These are phyloP conservation scores for Tribolium madens DNA, from an alignment of 1,140 invertebrate species.

Conservation along the genomic window DNA sequence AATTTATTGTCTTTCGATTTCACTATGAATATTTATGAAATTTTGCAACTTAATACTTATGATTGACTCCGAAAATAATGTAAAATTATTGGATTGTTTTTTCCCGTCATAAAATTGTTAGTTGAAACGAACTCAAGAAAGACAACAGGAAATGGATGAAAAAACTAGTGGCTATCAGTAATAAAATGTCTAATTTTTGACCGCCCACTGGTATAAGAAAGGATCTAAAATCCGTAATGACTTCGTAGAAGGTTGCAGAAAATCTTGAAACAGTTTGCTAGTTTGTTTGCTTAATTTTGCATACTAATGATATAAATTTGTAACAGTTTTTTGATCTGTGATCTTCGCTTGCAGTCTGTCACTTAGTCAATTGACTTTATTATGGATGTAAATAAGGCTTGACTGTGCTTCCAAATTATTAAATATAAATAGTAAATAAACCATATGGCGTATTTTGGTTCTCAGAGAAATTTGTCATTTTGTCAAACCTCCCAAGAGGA, in stretches of 20 bases:
- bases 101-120: slow-evolving; percentile 15
- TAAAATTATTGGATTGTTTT: slow-evolving; percentile 8
- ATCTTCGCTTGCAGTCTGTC: slow-evolving; percentile 32
- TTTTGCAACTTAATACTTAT: slow-evolving; percentile 1
- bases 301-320: slow-evolving; percentile 19
- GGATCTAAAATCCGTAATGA: background rate
- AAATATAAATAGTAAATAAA: slow-evolving; percentile 4
- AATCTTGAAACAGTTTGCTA: slow-evolving; percentile 1
- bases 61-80: background rate
- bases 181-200: background rate
- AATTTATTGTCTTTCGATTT: background rate
- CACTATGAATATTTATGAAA: slow-evolving; percentile 24
- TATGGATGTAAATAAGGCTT: slow-evolving; percentile 8
- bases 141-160: slow-evolving; percentile 11
- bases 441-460: slow-evolving; percentile 7
- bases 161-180: background rate
- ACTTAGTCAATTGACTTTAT: slow-evolving; percentile 10
- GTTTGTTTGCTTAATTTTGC: slow-evolving; percentile 29
- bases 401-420: slow-evolving; percentile 12
- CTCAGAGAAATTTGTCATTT: background rate
- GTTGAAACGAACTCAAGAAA: background rate
- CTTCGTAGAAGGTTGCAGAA: slow-evolving; percentile 17
- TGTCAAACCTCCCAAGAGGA: slow-evolving; percentile 28
- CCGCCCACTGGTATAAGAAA: slow-evolving; percentile 7
- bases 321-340: slow-evolving; percentile 27